Evolutionary conservation across 2,888 invertebrate genomes (phyloP), one percentile per base, ranked within the genome.

Genomic region (Carpatolechia fugitivella): DNA sequence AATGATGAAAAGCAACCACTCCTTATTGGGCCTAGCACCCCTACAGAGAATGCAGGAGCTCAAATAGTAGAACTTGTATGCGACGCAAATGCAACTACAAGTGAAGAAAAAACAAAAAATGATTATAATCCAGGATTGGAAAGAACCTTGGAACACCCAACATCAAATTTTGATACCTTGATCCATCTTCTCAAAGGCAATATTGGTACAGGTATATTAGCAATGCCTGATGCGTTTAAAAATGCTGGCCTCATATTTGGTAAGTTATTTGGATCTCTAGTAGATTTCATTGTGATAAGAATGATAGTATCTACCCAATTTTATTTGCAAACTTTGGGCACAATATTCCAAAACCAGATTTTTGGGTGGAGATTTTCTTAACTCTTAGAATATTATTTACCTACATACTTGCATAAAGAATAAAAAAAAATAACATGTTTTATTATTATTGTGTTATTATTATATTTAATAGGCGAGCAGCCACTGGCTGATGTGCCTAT

Each of bases 221-320:
- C 99, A 6, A 97, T 99, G 96, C 99, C 99, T 3, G 94, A 97
- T 85, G 98, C 98, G 13, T 96, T 98, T 76, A 94, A 95, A 78
- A 96, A 98, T 88, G 95, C 98, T 55, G 98, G 98, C 10, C 91
- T 98, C 56, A 92, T 95, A 72, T 92, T 97, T 58, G 98, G 98
- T 74, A 74, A 71, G 85, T 76, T 2, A 44, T 44, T 5, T 7
- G 4, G 20, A 20, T 11, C 18, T 16, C n/a, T n/a, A n/a, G 33
- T 8, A n/a, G 10, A 33, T 33, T 33, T 11, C n/a, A 8, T 33
- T 5, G 33, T 8, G 3, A 33, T n/a, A n/a, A n/a, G n/a, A n/a
- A n/a, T n/a, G n/a, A n/a, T n/a, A n/a, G n/a, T n/a, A n/a, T n/a
- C n/a, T n/a, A n/a, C n/a, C n/a, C n/a, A n/a, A n/a, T n/a, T n/a